Base-by-base conservation (phyloP, 2,113 vertebrate genomes). In the Poecilia latipinna region DNA sequence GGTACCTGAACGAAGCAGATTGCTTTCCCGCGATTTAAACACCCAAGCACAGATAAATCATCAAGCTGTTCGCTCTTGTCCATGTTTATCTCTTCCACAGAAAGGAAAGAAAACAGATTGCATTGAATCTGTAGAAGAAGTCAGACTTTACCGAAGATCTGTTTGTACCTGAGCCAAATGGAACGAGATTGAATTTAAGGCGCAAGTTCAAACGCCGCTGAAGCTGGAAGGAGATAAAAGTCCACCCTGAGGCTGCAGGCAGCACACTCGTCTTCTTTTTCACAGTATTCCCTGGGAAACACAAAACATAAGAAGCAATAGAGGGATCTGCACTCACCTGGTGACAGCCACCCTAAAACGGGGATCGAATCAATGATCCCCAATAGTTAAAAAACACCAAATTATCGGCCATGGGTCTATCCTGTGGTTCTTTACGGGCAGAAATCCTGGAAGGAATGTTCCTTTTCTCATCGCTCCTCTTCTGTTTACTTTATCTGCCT, bases 291-390 rank as follows among this genome's bases (percentile, higher is more conserved):
- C 61, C 65, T 44, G 39, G 48, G 54, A 19, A 71, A 80, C 26
- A 72, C 33, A 57, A 61, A 33, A 68, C 15, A 33, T 74, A 68
- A 72, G 65, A 84, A 84, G 90, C 88, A 92, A 90, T 87, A 88
- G 82, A 77, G 62, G 37, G 57, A 57, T 73, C 44, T 75, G 51
- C 80, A 72, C 61, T 88, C 72, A 65, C 72, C 35, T 87, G 42
- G 17, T 57, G 39, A 26, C 75, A 74, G 79, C 78, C 71, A 70
- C 74, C 68, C 54, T 78, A 60, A 88, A 75, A 86, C 92, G 84
- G 91, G 88, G 88, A 93, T 91, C 83, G 91, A 87, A 93, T 91
- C 12, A 78, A 83, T 88, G 87, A 86, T 83, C 84, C 84, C 83
- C 82, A 68, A 11, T 31, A 32, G 32, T 24, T 61, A 10, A 78